A percentile compares a stretch with the other conserved stretches of the same genome.
Evolutionary conservation across 1,140 invertebrate species (phyloP).

Genomic region (Pomacea maculata): DNA sequence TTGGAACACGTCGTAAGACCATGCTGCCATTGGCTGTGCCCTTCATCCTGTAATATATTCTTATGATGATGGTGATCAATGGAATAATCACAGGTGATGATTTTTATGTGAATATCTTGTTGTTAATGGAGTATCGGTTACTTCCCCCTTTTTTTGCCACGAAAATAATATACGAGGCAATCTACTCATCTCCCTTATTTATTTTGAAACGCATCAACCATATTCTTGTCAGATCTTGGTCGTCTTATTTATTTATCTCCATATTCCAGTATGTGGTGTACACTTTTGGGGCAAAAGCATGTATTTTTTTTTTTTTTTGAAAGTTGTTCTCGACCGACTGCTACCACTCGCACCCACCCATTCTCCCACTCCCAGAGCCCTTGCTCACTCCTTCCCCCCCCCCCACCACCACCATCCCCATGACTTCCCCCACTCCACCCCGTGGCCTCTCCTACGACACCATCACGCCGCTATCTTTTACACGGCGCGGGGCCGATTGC

Average conservation of each 20-base stretch:
- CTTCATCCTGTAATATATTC: background rate
- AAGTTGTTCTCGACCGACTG: background rate
- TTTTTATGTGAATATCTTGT: background rate
- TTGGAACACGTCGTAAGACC: no score
- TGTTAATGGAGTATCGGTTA: background rate
- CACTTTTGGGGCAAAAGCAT: background rate
- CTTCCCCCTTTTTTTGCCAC: background rate
- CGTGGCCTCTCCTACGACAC: no score
- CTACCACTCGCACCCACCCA: background rate
- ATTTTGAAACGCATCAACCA: conserved; percentile 13
- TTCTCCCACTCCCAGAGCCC: background rate
- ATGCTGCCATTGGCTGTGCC: no score
- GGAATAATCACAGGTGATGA: background rate
- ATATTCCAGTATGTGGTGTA: background rate
- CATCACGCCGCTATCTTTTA: no score
- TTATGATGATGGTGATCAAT: conserved; percentile 7
- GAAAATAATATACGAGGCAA: background rate
- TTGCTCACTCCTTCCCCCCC: background rate
- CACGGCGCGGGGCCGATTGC: no score
- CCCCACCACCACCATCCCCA: background rate
- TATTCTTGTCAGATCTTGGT: background rate
- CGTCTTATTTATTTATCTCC: background rate
- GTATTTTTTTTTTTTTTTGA: background rate
- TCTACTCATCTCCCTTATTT: background rate
- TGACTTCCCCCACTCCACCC: no score